Evolutionary conservation across 2,113 vertebrate genomes (phyloP), one percentile per base, ranked within the genome.

Genomic region (Menura novaehollandiae): DNA sequence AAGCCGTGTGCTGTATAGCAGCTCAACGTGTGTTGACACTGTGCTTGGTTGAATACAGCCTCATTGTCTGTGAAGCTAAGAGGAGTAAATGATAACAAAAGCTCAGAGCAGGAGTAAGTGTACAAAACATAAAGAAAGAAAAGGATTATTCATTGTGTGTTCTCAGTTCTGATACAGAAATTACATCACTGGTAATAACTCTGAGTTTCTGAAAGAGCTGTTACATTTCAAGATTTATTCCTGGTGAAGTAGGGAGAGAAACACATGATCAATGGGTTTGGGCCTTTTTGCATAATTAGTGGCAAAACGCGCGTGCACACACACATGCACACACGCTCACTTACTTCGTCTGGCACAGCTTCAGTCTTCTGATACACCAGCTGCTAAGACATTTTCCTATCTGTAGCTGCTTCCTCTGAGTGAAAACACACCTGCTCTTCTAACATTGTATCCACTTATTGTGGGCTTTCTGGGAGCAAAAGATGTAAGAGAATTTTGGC

Each of bases 381-480:
- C 98, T 98, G 98, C 97, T 98, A 97, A 98, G 97, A 96, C 94
- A 97, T 98, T 98, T 98, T 98, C 98, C 96, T 98, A 97, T 98
- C 97, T 92, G 89, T 98, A 83, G 94, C 97, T 97, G 97, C 93
- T 98, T 98, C 95, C 93, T 97, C 91, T 85, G 93, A 98, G 94
- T 91, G 83, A 98, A 98, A 98, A 98, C 98, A 98, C 98, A 98
- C 98, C 98, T 98, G 98, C 97, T 98, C 97, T 97, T 92, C 89
- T 93, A 96, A 94, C 91, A 96, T 98, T 96, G 97, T 97, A 98
- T 93, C 97, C 95, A 96, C 97, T 97, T 98, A 95, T 92, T 97
- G 96, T 95, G 98, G 97, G 96, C 95, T 97, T 47, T 91, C 78
- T 94, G 71, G 93, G 92, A 96, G 85, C 46, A 96, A 96, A 93